These are phyloP conservation scores for Drosophila athabasca DNA, from an alignment of 1,140 invertebrate species.

Conservation along the genomic window DNA sequence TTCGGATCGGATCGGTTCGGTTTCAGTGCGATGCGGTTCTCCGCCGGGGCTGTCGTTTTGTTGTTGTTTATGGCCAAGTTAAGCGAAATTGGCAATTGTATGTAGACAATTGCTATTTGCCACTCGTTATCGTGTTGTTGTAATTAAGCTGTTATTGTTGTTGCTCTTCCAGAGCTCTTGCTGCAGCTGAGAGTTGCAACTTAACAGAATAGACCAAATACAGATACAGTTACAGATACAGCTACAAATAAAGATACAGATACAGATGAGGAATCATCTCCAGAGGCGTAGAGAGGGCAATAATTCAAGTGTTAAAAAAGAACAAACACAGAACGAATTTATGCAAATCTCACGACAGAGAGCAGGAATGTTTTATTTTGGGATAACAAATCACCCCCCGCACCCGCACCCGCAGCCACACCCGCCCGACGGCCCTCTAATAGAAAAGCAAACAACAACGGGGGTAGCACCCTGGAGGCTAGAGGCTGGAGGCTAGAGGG, in stretches of 20 bases:
- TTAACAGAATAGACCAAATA: conserved; percentile 21
- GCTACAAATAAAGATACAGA: conserved; percentile 15
- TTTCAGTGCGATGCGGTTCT: conserved; percentile 17
- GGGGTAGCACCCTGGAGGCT: neutral
- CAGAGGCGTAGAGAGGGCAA: conserved; percentile 20
- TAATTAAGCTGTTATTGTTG: conserved; percentile 74
- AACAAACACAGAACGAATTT: conserved; percentile 60
- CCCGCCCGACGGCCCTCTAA: conserved; percentile 25
- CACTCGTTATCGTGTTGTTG: conserved; percentile 68
- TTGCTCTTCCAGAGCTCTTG: conserved; percentile 20
- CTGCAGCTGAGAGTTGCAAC: conserved; percentile 48
- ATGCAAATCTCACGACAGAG: conserved; percentile 61
- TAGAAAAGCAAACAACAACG: conserved; percentile 64
- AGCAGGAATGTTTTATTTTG: conserved; percentile 50
- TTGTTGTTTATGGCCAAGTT: conserved; percentile 69
- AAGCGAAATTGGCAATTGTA: conserved; percentile 74
- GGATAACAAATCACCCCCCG: conserved; percentile 50
- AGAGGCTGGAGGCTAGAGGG: conserved; percentile 5
- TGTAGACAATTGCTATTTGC: conserved; percentile 66
- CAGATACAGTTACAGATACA: neutral
- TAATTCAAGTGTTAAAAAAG: conserved; percentile 76
- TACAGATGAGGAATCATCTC: neutral
- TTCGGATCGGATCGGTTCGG: no score
- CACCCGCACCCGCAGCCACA: neutral
- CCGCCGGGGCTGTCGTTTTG: conserved; percentile 8